phyloP scores from a whole-genome alignment of 2,113 vertebrate genomes.

The Larimichthys polyactis region DNA sequence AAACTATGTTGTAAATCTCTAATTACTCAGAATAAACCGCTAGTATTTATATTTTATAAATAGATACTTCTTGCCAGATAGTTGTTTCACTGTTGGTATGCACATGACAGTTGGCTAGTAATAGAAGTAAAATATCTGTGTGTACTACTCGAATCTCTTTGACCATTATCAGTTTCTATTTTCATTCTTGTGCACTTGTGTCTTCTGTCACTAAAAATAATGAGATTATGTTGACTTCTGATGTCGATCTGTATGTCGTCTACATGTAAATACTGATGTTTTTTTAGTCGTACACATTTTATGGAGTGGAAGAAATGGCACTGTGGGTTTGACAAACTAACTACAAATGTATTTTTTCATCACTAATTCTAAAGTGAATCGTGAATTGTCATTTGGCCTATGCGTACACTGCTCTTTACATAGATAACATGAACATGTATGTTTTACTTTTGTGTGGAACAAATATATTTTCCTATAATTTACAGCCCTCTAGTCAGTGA shows the following conservation, averaged over 20 bases:
- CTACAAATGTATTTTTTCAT: neutral
- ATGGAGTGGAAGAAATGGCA: neutral
- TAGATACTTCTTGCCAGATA: neutral
- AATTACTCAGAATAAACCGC: neutral
- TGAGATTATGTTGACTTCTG: neutral
- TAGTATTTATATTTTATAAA: slow-evolving; percentile 21
- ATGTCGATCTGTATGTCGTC: neutral
- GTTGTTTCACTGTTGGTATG: neutral
- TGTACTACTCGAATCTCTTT: neutral
- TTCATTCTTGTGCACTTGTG: neutral
- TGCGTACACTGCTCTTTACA: neutral
- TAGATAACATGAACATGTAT: slow-evolving; percentile 2
- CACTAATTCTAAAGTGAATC: slow-evolving; percentile 6
- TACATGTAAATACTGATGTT: neutral
- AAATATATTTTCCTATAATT: neutral
- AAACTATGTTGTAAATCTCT: neutral
- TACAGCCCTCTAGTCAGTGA: neutral
- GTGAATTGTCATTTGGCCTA: neutral
- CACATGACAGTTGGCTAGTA: neutral
- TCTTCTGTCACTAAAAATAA: neutral
- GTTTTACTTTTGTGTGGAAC: neutral
- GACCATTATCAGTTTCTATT: neutral
- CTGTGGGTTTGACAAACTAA: neutral
- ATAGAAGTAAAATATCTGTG: neutral
- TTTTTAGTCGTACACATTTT: neutral